Evolutionary conservation across 23 tunicate genomes (phyloP), one percentile per base, ranked within the genome.

Genomic region (Botrylloides violaceus): DNA sequence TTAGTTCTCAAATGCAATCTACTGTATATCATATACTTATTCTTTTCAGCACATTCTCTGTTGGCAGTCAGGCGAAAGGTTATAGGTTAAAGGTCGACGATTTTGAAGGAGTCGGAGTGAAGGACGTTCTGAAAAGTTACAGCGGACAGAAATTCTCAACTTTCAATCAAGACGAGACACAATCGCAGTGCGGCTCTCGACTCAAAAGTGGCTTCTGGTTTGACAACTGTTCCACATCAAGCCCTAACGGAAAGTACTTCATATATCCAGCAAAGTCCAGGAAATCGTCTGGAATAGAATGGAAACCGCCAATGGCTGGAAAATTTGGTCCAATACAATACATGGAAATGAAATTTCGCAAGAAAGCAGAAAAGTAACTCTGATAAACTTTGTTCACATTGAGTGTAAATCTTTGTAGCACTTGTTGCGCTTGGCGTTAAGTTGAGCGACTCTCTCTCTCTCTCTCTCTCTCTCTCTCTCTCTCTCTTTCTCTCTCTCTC

Each of bases 61-160:
- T 43, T 15, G 53, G 53, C 53, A 43, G 15, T 7, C 9, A 15
- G 9, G 15, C 53, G 12, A 43, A 43, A 43, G 53, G 53, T 15
- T 43, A 43, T 43, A 9, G 53, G 53, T 15, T 43, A 15, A 43
- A 43, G 15, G 53, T 43, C 53, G 53, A 15, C 9, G 9, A 9
- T 15, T 43, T 43, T 15, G 53, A 43, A 9, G 53, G 53, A 7
- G 15, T 43, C 53, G 53, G 53, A 43, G 53, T 43, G 9, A 15
- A 15, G 12, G 15, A 43, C 53, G 53, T 43, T 15, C 53, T 43
- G 15, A 15, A 9, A 7, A 26, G 32, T 31, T 38, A 55, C 77
- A 72, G 49, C 50, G 70, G 70, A 3, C 20, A 9, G 50, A 61
- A 61, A 32, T 72, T 72, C 77, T 47, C 65, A 19, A 72, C 77